A percentile compares a stretch with the other conserved stretches of the same genome.
phyloP scores from a whole-genome alignment of 1,140 invertebrate species.

The Drosophila sp. region DNA sequence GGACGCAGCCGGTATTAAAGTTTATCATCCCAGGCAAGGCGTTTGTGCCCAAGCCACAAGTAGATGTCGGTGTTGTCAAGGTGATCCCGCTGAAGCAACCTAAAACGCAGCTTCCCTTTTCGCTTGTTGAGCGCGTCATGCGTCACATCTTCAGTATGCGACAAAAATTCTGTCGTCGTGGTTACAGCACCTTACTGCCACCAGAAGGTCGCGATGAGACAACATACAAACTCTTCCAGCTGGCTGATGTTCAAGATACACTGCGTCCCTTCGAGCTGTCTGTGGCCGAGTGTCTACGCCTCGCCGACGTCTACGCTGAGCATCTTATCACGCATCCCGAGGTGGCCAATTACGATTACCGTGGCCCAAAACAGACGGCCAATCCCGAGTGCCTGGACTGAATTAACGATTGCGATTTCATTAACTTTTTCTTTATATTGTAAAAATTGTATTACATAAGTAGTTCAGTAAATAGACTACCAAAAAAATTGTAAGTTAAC shows the following conservation, averaged over 20 bases:
- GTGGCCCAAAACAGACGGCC: slow-evolving; percentile 85
- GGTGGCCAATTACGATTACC: slow-evolving; percentile 89
- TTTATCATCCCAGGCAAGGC: slow-evolving; percentile 95
- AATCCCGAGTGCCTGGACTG: slow-evolving; percentile 12
- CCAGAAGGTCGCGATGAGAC: slow-evolving; percentile 88
- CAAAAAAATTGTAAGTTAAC: slow-evolving; percentile 40
- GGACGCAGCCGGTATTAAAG: slow-evolving; percentile 92
- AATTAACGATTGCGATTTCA: slow-evolving; percentile 53
- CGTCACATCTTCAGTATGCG: slow-evolving; percentile 94
- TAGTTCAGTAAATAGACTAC: slow-evolving; percentile 61
- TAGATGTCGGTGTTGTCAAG: slow-evolving; percentile 97
- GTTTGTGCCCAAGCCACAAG: slow-evolving; percentile 97
- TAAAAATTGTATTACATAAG: slow-evolving; percentile 69
- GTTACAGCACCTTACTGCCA: slow-evolving; percentile 92
- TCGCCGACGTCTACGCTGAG: slow-evolving; percentile 91
- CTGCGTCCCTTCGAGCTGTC: slow-evolving; percentile 89
- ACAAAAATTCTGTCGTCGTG: slow-evolving; percentile 92
- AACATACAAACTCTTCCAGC: slow-evolving; percentile 88
- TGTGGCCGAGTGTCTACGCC: slow-evolving; percentile 91
- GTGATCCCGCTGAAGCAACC: slow-evolving; percentile 92
- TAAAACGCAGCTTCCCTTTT: slow-evolving; percentile 91
- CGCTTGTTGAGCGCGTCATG: slow-evolving; percentile 95
- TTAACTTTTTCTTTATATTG: slow-evolving; percentile 55
- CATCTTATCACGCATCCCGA: slow-evolving; percentile 90
- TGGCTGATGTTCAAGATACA: slow-evolving; percentile 90